Evolutionary conservation across 2,797 vertebrate species (phyloP).

Genomic region (Xenops minutus): DNA sequence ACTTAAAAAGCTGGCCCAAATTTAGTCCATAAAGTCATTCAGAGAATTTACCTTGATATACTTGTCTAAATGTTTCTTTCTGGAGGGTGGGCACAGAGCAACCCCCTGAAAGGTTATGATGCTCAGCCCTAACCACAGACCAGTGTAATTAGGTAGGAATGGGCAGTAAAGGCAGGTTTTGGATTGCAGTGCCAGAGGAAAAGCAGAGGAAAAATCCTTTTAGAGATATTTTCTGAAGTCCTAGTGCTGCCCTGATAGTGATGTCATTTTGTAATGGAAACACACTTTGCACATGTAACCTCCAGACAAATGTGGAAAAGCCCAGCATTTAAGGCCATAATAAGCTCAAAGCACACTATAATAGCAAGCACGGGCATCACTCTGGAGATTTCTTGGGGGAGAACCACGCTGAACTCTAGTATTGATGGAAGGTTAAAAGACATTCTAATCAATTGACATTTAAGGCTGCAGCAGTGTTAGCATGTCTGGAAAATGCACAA

Average conservation of each 20-base stretch:
- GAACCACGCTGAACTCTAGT: constrained; percentile 16
- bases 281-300: background rate
- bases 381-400: constrained; percentile 19
- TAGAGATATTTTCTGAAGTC: background rate
- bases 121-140: background rate
- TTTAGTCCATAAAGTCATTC: background rate
- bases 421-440: constrained; percentile 66
- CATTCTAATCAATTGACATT: constrained; percentile 65
- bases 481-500: constrained; percentile 42
- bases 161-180: background rate
- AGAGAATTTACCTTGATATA: background rate
- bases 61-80: background rate
- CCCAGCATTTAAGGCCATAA: background rate
- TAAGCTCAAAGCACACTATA: background rate
- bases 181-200: background rate
- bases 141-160: accelerated
- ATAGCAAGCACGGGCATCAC: background rate
- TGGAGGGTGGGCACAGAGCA: background rate
- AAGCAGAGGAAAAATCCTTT: background rate
- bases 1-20: background rate
- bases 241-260: background rate
- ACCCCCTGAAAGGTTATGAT: background rate
- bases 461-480: constrained; percentile 36
- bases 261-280: background rate
- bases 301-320: background rate